Base-by-base conservation (phyloP, 2,888 invertebrate species). In the Dascillus cervinus region DNA sequence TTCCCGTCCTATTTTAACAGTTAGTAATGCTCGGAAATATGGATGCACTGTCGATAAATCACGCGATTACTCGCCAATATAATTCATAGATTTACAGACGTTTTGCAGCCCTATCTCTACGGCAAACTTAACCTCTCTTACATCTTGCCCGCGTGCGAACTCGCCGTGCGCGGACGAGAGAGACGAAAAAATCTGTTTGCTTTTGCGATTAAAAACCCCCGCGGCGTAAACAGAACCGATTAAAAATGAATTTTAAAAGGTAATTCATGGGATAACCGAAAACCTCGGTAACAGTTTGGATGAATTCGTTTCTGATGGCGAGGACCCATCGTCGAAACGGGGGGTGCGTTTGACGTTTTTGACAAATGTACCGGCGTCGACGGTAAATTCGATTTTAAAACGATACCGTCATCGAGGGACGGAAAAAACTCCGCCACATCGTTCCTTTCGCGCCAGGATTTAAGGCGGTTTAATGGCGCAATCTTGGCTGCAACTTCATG, bases 1-100 rank as follows among this genome's bases (percentile, higher is more conserved):
- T 54, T 56, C 54, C 50, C 55, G 50, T 47, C 46, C n/a, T 38
- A 47, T 53, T 54, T 55, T 50, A 53, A 50, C 49, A 48, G 46
- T 47, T 45, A 47, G 52, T 60, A 59, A 56, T 57, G 35, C 57
- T 47, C 44, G 53, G 48, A 60, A 58, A 56, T 58, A 60, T 52
- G 56, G 37, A 43, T 38, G 42, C 34, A 25, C 41, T 51, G 48
- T 46, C 55, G 49, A 57, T 60, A 60, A 58, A 60, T 60, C 56
- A 57, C 37, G 55, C n/a, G 56, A 58, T 58, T 56, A 49, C 45
- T 48, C 49, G 53, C 54, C 52, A 48, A 51, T 54, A 59, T 58
- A 59, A 59, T 56, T 60, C 57, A 60, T 52, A 58, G 59, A 62
- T 60, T n/a, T 62, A 58, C 53, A 57, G 53, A 50, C 40, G 49